A percentile compares a stretch with the other conserved stretches of the same genome.
Conservation (phyloP, 2,888 invertebrate genomes). For the Drosophila buzzatii region DNA sequence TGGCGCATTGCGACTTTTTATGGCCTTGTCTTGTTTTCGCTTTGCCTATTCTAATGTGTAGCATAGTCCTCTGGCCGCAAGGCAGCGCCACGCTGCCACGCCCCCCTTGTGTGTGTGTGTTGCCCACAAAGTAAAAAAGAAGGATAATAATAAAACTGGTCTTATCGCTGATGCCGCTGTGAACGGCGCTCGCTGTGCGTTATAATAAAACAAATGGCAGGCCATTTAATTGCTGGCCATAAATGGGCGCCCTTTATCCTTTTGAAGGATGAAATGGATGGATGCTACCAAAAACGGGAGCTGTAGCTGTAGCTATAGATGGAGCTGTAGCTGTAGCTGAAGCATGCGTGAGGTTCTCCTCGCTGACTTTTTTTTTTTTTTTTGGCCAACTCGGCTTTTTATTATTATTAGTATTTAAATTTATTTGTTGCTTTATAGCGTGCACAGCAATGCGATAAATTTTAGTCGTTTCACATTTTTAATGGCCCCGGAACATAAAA, state of each 20-base stretch:
- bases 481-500: conserved; percentile 50
- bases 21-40: conserved; percentile 76
- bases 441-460: conserved; percentile 72
- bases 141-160: conserved; percentile 80
- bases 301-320: conserved; percentile 16
- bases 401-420: conserved; percentile 81
- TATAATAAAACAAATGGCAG: conserved; percentile 84
- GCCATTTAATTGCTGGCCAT: conserved; percentile 83
- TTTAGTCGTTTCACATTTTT: conserved; percentile 65
- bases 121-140: conserved; percentile 31
- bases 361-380: neutral
- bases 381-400: conserved; percentile 54
- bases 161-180: conserved; percentile 77
- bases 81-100: conserved; percentile 25
- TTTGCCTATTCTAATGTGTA: conserved; percentile 79
- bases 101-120: neutral
- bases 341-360: conserved; percentile 61
- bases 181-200: conserved; percentile 58
- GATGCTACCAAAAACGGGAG: conserved; percentile 57
- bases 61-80: conserved; percentile 28
- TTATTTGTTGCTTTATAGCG: conserved; percentile 80
- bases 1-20: conserved; percentile 81
- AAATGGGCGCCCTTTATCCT: conserved; percentile 80
- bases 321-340: conserved; percentile 6
- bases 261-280: conserved; percentile 60